Evolutionary conservation across 2,888 invertebrate species (phyloP), one percentile per base, ranked within the genome.

Genomic region (Ormyrus rosae): DNA sequence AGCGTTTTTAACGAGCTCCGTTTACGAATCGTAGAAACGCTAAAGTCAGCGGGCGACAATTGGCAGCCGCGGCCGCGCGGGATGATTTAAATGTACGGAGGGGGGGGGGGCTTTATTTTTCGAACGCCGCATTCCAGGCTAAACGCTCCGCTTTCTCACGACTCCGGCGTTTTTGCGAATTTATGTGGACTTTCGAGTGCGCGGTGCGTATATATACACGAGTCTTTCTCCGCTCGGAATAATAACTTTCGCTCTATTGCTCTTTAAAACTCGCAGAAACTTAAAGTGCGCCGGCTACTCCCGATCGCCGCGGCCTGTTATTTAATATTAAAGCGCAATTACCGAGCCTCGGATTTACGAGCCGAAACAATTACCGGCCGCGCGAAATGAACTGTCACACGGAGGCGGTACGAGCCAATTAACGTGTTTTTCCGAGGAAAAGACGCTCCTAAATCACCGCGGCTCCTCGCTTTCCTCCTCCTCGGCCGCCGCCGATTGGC

Each of bases 1-100:
- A 81, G 58, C 50, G 75, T 81, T 71, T 78, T 75, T 71, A 78
- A 81, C 78, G 64, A 78, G 69, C 4, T 51, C 58, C 50, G 70
- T 60, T 68, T 63, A 46, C 80, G 70, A 74, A 68, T 76, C 61
- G 68, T 63, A 80, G 76, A 76, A 81, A 73, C 73, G 70, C 34
- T 4, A 81, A 81, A 69, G 64, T 34, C 34, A 74, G 76, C 46
- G 34, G 9, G 46, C 19, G 53, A 60, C 50, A 67, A 73, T 74
- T 77, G 81, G 2, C 19, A 2, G 19, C 19, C 19, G 19, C 78
- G 78, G 34, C 34, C 34, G 34, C 34, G 34, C 34, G 34, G 34
- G 34, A 34, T 34, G 34, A 34, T 34, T 34, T 34, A 34, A 34
- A 34, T 34, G 34, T 34, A 34, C 34, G 34, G 34, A 1, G 34